Evolutionary conservation across 2,113 vertebrate genomes (phyloP).

Genomic region (Dolichallabes microphthalmus): DNA sequence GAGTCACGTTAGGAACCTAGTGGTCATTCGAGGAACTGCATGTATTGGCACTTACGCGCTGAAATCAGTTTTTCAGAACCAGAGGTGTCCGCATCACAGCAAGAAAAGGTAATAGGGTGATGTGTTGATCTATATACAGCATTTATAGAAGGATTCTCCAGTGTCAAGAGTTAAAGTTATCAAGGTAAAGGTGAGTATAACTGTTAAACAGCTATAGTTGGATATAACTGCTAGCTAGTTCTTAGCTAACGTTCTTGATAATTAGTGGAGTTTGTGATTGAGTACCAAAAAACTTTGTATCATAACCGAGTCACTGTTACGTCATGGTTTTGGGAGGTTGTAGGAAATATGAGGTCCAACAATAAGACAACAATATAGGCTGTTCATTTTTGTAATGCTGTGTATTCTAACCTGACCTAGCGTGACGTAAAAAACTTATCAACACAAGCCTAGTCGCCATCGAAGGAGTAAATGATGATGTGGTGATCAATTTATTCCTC

Average conservation of each 20-base stretch:
- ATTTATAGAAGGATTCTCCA: too few relatives aligned
- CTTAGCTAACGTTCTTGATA: neutral
- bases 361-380: neutral
- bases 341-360: neutral
- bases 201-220: too few relatives aligned
- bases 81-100: too few relatives aligned
- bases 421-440: neutral
- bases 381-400: neutral
- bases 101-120: too few relatives aligned
- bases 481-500: neutral
- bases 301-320: neutral
- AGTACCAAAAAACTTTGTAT: neutral
- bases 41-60: too few relatives aligned
- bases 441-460: conserved; percentile 5
- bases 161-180: too few relatives aligned
- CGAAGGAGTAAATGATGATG: too few relatives aligned
- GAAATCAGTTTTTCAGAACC: too few relatives aligned
- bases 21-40: too few relatives aligned
- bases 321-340: neutral
- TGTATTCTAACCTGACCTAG: neutral
- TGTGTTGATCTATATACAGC: too few relatives aligned
- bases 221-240: neutral
- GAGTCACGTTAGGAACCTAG: too few relatives aligned
- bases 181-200: too few relatives aligned
- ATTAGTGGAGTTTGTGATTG: neutral